These are phyloP conservation scores for Pygmarrhopalites habei DNA, from an alignment of 1,140 invertebrate genomes.

Conservation along the genomic window DNA sequence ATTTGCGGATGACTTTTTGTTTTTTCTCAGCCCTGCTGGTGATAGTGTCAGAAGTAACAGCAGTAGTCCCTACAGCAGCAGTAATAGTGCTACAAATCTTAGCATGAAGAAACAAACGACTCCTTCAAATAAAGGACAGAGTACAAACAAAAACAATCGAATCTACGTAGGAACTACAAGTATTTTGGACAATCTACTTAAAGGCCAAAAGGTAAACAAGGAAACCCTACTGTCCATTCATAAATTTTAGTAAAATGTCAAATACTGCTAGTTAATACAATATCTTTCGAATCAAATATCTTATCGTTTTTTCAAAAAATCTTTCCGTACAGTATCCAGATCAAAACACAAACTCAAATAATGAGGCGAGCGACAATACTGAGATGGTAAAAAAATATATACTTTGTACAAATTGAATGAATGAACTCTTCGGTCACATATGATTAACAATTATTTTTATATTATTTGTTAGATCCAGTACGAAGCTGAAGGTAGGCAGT, in stretches of 20 bases:
- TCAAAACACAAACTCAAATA: conserved; percentile 16
- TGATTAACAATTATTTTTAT: no score
- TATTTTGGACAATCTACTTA: conserved; percentile 39
- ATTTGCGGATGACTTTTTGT: no score
- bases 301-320: no score
- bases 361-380: conserved; percentile 34
- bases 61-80: conserved; percentile 17
- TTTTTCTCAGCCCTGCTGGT: conserved; percentile 24
- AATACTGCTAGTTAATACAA: no score
- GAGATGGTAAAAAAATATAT: no score
- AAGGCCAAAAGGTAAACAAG: no score
- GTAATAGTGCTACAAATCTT: conserved; percentile 12
- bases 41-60: conserved; percentile 32
- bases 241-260: no score
- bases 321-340: conserved; percentile 30
- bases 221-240: no score
- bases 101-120: conserved; percentile 20
- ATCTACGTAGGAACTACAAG: conserved; percentile 34
- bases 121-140: conserved; percentile 15
- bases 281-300: no score
- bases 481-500: conserved; percentile 37
- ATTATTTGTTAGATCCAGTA: no score
- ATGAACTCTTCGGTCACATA: no score
- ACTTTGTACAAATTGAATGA: no score
- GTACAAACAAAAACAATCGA: conserved; percentile 26